A percentile compares a stretch with the other conserved stretches of the same genome.
phyloP scores from a whole-genome alignment of 2,113 vertebrate genomes.

The Pelmatolapia mariae region DNA sequence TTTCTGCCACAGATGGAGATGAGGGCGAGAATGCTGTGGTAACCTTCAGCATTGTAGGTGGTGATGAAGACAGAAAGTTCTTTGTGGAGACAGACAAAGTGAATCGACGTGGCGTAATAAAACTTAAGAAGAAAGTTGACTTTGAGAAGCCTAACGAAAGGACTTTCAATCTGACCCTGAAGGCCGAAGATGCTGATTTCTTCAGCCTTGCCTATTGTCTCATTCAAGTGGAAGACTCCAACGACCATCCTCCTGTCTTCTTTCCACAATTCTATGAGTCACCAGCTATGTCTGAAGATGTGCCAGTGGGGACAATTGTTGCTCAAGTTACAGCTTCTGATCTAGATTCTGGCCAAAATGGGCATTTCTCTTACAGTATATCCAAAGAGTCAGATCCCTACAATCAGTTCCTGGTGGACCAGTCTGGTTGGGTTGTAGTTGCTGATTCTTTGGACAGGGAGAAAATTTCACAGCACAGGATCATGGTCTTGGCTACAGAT shows the following conservation, averaged over 20 bases:
- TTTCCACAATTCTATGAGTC: conserved; percentile 81
- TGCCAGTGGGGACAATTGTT: conserved; percentile 77
- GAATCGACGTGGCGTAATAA: conserved; percentile 72
- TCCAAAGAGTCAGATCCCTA: conserved; percentile 75
- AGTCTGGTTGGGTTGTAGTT: conserved; percentile 78
- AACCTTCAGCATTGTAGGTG: conserved; percentile 81
- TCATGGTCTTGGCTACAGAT: conserved; percentile 78
- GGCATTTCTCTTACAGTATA: conserved; percentile 78
- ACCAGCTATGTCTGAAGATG: conserved; percentile 74
- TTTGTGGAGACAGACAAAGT: conserved; percentile 82
- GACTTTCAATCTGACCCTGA: conserved; percentile 83
- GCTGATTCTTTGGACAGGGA: conserved; percentile 79
- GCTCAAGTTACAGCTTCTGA: conserved; percentile 82
- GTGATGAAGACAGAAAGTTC: conserved; percentile 83
- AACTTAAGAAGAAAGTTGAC: conserved; percentile 79
- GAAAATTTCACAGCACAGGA: conserved; percentile 72
- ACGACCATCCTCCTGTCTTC: conserved; percentile 83
- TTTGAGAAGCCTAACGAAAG: conserved; percentile 86
- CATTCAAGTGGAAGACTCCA: conserved; percentile 83
- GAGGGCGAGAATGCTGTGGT: conserved; percentile 82
- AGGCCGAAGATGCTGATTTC: conserved; percentile 83
- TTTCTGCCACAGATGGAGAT: conserved; percentile 80
- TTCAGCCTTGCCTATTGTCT: conserved; percentile 76
- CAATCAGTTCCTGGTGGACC: conserved; percentile 77
- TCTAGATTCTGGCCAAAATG: conserved; percentile 83